These are phyloP conservation scores for Parapristionchus giblindavisi DNA, from an alignment of 2,888 invertebrate genomes.

Conservation along the genomic window DNA sequence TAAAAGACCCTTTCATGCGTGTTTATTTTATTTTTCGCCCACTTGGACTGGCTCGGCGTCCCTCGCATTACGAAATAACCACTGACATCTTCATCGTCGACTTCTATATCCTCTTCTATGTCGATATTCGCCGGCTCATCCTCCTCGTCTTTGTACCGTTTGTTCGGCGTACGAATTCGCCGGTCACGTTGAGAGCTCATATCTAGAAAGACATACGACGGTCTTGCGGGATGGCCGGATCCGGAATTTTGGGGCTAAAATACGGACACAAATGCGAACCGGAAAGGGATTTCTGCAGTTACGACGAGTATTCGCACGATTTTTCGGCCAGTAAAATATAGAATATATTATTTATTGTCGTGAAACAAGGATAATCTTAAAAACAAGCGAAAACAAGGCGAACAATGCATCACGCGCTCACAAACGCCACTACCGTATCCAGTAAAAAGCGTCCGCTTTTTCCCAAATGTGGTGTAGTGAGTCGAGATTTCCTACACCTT, in stretches of 20 bases:
- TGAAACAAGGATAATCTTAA: background rate
- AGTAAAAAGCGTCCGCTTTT: background rate
- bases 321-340: too few species aligned
- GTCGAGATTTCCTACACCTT: background rate
- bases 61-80: background rate
- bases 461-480: background rate
- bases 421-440: background rate
- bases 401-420: conserved; percentile 14
- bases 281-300: background rate
- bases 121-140: conserved; percentile 20
- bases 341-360: too few species aligned
- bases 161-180: conserved; percentile 35
- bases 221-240: background rate
- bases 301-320: too few species aligned
- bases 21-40: too few species aligned
- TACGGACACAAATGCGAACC: conserved; percentile 1
- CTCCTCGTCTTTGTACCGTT: conserved; percentile 26
- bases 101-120: conserved; percentile 34
- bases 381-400: conserved; percentile 3
- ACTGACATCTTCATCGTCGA: conserved; percentile 22
- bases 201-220: background rate
- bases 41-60: too few species aligned
- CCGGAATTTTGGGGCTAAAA: conserved; percentile 32
- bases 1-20: too few species aligned
- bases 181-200: conserved; percentile 33